These are phyloP conservation scores for Ardeotis arabs DNA, from an alignment of 2,113 vertebrate species.

Conservation along the genomic window DNA sequence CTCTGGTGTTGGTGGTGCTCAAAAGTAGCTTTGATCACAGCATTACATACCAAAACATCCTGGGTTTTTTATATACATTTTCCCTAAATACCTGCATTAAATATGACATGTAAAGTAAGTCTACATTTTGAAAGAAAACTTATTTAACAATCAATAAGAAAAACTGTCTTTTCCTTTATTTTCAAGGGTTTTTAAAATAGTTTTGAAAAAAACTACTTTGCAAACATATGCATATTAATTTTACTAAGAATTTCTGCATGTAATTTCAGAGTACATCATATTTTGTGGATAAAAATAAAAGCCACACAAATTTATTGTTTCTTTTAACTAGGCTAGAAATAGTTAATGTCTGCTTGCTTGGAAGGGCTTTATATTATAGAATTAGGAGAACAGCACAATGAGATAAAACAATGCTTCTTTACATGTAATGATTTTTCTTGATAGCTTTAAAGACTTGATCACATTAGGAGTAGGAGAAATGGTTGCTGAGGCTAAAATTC, in stretches of 20 bases:
- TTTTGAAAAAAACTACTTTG: not conserved
- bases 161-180: not conserved
- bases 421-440: not conserved
- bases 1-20: not conserved
- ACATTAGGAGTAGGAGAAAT: not conserved
- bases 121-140: not conserved
- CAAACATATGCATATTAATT: not conserved
- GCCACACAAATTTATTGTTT: accelerated
- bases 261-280: not conserved
- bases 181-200: not conserved
- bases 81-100: not conserved
- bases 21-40: not conserved
- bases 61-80: not conserved
- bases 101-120: not conserved
- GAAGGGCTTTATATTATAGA: not conserved
- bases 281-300: not conserved
- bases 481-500: not conserved
- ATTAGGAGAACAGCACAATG: not conserved
- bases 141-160: not conserved
- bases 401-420: not conserved
- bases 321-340: slow-evolving; percentile 23
- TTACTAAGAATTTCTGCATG: not conserved
- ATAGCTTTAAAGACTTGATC: not conserved
- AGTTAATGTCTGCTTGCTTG: slow-evolving; percentile 55
- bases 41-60: not conserved